Evolutionary conservation across 2,797 vertebrate genomes (phyloP).

Genomic region (Brachyrhaphis roseni): DNA sequence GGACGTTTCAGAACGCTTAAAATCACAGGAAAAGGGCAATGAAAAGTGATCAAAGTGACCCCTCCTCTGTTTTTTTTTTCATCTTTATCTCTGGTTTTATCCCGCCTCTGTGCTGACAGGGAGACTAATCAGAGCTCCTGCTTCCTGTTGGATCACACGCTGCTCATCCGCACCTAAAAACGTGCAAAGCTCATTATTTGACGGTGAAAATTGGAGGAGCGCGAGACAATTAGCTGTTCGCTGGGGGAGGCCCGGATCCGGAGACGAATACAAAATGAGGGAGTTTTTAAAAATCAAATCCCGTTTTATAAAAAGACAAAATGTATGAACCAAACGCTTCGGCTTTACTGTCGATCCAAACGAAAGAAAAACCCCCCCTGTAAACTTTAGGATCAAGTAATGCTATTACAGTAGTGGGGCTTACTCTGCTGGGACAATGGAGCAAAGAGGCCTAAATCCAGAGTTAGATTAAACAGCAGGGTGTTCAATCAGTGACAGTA

Average conservation of each 20-base stretch:
- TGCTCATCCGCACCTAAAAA: conserved; percentile 44
- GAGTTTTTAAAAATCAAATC: conserved; percentile 12
- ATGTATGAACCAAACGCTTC: conserved; percentile 3
- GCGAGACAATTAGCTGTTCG: conserved; percentile 63
- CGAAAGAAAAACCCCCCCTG: conserved; percentile 4
- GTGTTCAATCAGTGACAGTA: conserved; percentile 67
- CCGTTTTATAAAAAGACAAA: background rate
- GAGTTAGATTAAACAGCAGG: conserved; percentile 76
- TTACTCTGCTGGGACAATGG: conserved; percentile 57
- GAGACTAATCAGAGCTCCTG: conserved; percentile 1
- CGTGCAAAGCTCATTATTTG: conserved; percentile 53
- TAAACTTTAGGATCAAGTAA: conserved; percentile 49
- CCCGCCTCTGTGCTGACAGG: background rate
- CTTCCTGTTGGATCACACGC: conserved; percentile 50
- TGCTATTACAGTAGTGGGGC: conserved; percentile 44
- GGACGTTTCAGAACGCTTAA: conserved; percentile 5
- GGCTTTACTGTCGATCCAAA: background rate
- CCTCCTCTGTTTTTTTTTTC: background rate
- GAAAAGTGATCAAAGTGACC: conserved; percentile 4
- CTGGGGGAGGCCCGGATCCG: conserved; percentile 32
- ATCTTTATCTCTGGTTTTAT: background rate
- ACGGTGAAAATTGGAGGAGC: conserved; percentile 40
- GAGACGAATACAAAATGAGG: conserved; percentile 39
- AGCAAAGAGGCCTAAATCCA: conserved; percentile 71
- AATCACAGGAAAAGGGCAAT: background rate